phyloP scores from a whole-genome alignment of 2,113 vertebrate genomes.

The Oryctolagus cuniculus region DNA sequence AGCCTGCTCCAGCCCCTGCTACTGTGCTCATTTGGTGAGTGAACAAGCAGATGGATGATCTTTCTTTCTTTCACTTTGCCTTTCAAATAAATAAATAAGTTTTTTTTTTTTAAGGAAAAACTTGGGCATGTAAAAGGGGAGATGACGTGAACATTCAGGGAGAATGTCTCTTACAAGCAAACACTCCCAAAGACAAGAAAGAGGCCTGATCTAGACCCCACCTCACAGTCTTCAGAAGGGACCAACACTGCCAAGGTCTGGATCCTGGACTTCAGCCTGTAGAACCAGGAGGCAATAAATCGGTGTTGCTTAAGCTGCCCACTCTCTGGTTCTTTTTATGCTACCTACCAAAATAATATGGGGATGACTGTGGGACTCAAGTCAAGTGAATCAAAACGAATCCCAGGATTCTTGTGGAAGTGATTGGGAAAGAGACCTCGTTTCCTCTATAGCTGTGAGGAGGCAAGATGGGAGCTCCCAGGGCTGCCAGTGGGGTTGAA shows the following conservation, averaged over 20 bases:
- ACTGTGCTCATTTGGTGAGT: too few relatives aligned
- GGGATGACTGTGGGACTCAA: background rate
- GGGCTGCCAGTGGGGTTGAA: background rate
- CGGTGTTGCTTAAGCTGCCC: background rate
- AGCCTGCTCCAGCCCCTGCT: too few relatives aligned
- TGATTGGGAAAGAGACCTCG: background rate
- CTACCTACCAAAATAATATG: background rate
- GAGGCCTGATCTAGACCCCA: background rate
- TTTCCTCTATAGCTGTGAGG: background rate
- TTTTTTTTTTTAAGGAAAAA: too few relatives aligned
- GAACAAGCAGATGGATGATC: too few relatives aligned
- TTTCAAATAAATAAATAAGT: too few relatives aligned
- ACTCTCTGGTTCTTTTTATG: background rate
- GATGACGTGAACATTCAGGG: background rate
- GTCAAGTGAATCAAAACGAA: background rate
- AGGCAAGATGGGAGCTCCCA: background rate
- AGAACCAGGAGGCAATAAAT: background rate
- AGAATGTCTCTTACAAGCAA: background rate
- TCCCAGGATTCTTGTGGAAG: background rate
- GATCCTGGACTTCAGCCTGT: background rate
- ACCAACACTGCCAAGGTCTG: background rate
- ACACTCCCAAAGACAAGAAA: background rate
- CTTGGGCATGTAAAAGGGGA: background rate
- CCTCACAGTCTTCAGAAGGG: background rate
- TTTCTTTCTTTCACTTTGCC: too few relatives aligned